These are phyloP conservation scores for Artemisiospiza belli DNA, from an alignment of 2,113 vertebrate genomes.

Conservation along the genomic window DNA sequence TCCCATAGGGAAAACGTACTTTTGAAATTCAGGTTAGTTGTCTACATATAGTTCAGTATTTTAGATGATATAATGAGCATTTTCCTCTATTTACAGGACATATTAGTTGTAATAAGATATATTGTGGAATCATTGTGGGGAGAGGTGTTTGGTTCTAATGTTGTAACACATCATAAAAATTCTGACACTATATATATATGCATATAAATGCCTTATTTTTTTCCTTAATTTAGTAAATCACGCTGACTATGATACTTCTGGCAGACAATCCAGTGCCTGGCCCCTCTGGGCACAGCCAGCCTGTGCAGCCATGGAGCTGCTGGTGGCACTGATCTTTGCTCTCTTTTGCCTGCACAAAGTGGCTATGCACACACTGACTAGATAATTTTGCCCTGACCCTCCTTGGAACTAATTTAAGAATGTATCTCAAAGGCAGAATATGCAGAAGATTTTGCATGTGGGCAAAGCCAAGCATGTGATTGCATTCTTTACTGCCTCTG, in stretches of 20 bases:
- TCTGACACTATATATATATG: not conserved
- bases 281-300: not conserved
- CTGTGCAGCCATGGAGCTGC: too few species aligned
- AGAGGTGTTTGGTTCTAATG: not conserved
- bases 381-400: not conserved
- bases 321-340: not conserved
- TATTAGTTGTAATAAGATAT: not conserved
- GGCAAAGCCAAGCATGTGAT: not conserved
- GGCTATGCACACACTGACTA: rapidly evolving
- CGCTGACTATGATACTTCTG: not conserved
- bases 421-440: not conserved
- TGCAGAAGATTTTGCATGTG: not conserved
- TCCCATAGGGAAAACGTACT: not conserved
- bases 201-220: not conserved
- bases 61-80: not conserved
- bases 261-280: rapidly evolving
- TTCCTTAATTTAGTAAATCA: not conserved
- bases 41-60: not conserved
- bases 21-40: not conserved
- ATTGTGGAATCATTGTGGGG: not conserved
- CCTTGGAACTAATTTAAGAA: not conserved
- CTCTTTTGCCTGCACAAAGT: not conserved
- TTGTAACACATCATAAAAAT: not conserved
- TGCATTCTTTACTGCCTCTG: not conserved
- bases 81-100: not conserved